Evolutionary conservation across 2,888 invertebrate genomes (phyloP), one percentile per base, ranked within the genome.

Genomic region (Panopea generosa): DNA sequence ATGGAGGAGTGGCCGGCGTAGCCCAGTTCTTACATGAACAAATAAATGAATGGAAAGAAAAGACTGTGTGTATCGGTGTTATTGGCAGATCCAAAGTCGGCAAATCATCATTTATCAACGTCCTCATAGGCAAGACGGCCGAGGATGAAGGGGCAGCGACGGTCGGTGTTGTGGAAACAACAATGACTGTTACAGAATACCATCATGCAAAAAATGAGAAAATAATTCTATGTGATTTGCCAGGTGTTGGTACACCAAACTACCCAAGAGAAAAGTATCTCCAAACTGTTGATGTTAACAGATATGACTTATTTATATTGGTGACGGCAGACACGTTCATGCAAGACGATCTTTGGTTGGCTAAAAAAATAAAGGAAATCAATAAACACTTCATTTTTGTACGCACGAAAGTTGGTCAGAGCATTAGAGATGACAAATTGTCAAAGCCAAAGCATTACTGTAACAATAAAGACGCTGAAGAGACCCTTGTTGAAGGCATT

Each of bases 21-120:
- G n/a, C n/a, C n/a, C n/a, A n/a, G n/a, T n/a, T n/a, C n/a, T n/a
- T n/a, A n/a, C n/a, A n/a, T n/a, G n/a, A n/a, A n/a, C n/a, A n/a
- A n/a, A n/a, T n/a, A n/a, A n/a, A n/a, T n/a, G n/a, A n/a, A n/a
- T 65, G 72, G 72, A 66, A 60, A 27, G 38, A 69, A 14, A n/a
- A 27, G 18, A 33, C 62, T 1, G 22, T 70, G n/a, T 14, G 29
- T 14, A 52, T 75, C 26, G 75, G 61, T 1, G 43, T 75, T 6
- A 62, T 56, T 4, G 75, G 69, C 9, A 27, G 22, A 29, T 50
- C 59, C 26, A 70, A 70, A 6, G 59, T 57, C 14, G 75, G 75
- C 26, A 75, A 75, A 33, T 75, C 75, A 16, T 60, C 56, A 9
- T 70, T 70, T 16, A 70, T 75, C 20, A 75, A 75, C 49, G 45